Evolutionary conservation across 2,888 invertebrate genomes (phyloP), one percentile per base, ranked within the genome.

Genomic region (Palloptera scutellata): DNA sequence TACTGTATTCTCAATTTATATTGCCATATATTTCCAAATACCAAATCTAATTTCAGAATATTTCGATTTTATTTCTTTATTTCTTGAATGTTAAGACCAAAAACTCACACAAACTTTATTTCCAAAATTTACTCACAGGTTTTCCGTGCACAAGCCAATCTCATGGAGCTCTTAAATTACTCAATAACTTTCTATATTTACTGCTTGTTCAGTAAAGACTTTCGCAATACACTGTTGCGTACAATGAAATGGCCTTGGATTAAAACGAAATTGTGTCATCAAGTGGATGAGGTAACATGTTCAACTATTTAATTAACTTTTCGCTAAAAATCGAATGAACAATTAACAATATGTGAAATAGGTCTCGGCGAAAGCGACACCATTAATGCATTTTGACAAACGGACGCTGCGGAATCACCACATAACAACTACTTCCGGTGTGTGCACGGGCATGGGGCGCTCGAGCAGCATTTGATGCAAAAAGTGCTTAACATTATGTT

Each of bases 141-240:
- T 54, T 91, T 91, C 77, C 88, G 91, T 15, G 90, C 91, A 1
- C 81, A 91, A 60, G 91, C 92, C 66, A 92, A 92, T 84, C 86
- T 92, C 43, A 85, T 92, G 79, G 92, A 92, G 85, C 87, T 92
- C 59, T 89, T 89, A 73, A 92, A 92, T 83, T 92, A 92, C 82
- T 91, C 92, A 43, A 88, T 91, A 71, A 92, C 92, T 48, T 92
- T 92, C 86, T 91, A 92, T 82, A 91, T 92, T 70, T 92, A 92
- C 84, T 92, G 91, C 81, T 87, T 92, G 68, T 91, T 92, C 83
- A 92, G 91, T 72, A 90, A 91, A 77, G 92, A 92, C 78, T 92
- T 92, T 82, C 88, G 92, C 45, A 89, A 89, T 77, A 92, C 92
- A 0, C 83, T 91, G 71, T 83, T 90, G 72, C 86, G 88, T 42